Evolutionary conservation across 2,113 vertebrate species (phyloP), one percentile per base, ranked within the genome.

Genomic region (Anarhynchus alexandrinus): DNA sequence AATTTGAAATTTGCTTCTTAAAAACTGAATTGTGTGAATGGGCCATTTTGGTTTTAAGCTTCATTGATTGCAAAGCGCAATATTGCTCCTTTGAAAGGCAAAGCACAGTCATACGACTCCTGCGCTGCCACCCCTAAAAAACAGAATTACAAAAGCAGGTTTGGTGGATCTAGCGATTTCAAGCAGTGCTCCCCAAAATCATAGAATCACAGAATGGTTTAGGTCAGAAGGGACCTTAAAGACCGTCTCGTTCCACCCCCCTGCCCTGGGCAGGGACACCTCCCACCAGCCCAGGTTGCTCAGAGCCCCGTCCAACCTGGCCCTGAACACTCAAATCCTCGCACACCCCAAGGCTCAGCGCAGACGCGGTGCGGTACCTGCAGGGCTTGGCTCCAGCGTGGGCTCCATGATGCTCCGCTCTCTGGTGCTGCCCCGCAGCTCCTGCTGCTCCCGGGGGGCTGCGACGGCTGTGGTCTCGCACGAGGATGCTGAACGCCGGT

Each of bases 401-500:
- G 51, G 32, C 7, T 18, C 40, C 34, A 32, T 4, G 8, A 10
- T 9, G 58, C 65, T 43, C 49, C 5, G 15, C 47, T 42, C 29
- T 10, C 45, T 13, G 9, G 52, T 9, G 52, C 62, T 7, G 18
- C 30, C 40, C 51, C 6, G 7, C 10, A 10, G 73, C 45, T 47
- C 15, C 7, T 10, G 43, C 12, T 7, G 61, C 58, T 26, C 15
- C 34, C 0, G 2, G 34, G 4, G 2, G 16, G 36, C 55, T 32
- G 52, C 1, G 5, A 11, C 1, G 61, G 42, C 25, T 3, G 0
- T 3, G 3, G 27, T 11, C 69, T 9, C 12, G 6, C 38, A 1
- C 2, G 2, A 43, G 45, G 67, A 59, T 2, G 7, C 20, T 3
- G 25, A 59, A 61, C 1, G 25, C 70, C 23, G 5, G 4, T 12